phyloP scores from a whole-genome alignment of 2,113 vertebrate genomes.

The Sylvicapra grimmia region DNA sequence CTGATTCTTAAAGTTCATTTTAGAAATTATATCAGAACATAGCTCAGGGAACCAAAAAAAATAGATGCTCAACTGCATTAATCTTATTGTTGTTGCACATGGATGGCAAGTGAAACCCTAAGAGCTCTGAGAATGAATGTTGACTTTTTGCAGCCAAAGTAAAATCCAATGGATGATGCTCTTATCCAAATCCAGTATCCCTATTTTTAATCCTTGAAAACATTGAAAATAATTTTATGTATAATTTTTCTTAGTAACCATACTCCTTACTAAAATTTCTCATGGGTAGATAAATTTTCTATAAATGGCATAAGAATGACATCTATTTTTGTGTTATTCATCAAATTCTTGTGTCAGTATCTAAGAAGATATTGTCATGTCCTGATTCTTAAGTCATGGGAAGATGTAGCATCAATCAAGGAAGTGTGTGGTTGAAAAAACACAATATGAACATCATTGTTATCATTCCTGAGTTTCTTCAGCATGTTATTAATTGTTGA shows the following conservation, averaged over 20 bases:
- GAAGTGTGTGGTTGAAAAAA: slow-evolving; percentile 1
- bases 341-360: neutral
- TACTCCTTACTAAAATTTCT: neutral
- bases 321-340: neutral
- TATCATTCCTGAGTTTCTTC: neutral
- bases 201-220: neutral
- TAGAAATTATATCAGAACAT: neutral
- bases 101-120: slow-evolving; percentile 68
- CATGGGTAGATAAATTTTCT: neutral
- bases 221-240: neutral
- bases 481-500: neutral
- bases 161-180: neutral
- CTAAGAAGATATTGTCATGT: neutral
- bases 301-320: neutral
- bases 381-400: neutral
- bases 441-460: neutral
- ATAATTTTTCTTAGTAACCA: neutral
- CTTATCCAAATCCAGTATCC: neutral
- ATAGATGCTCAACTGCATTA: slow-evolving; percentile 53
- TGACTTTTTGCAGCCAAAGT: slow-evolving; percentile 38
- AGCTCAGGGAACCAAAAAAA: slow-evolving; percentile 27
- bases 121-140: slow-evolving; percentile 61
- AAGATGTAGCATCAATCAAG: neutral
- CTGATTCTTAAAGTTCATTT: neutral
- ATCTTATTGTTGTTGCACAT: slow-evolving; percentile 47